Base-by-base conservation (phyloP, 2,113 vertebrate genomes). In the Callithrix jacchus region DNA sequence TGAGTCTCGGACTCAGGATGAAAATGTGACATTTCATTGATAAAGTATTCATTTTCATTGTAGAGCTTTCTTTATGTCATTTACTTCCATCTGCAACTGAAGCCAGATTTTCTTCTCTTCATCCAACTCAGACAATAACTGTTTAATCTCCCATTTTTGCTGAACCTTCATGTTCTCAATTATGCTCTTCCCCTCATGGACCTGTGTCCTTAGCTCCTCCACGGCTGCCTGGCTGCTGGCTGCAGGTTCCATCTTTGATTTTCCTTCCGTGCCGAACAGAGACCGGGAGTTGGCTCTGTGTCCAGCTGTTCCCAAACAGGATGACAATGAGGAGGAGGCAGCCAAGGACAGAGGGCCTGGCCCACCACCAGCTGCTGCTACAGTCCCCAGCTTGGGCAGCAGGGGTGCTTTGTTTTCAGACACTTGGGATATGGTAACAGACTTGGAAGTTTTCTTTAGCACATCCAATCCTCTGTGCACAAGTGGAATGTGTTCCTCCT, bases 111-210 rank as follows among this genome's bases (percentile, higher is more conserved):
- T 99, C 98, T 99, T 99, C 98, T 99, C 99, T 95, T 99, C 99
- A 95, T 99, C 99, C 98, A 99, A 98, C 93, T 99, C 99, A 37
- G 96, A 99, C 93, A 99, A 97, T 97, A 99, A 98, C 96, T 99
- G 99, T 97, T 99, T 99, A 98, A 99, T 99, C 98, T 99, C 99
- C 97, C 99, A 99, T 98, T 99, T 99, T 98, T 99, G 99, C 98
- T 99, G 99, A 98, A 98, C 99, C 99, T 99, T 99, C 98, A 99
- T 99, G 87, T 99, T 99, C 97, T 99, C 99, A 66, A 99, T 99
- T 77, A 99, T 99, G 97, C 98, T 98, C 97, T 99, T 99, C 97
- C 99, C 98, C 95, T 99, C 99, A 64, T 99, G 99, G 96, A 99
- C 98, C 98, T 99, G 99, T 64, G 97, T 98, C 98, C 98, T 98